A percentile compares a stretch with the other conserved stretches of the same genome.
Conservation (phyloP, 1,140 invertebrate species). For the Cotesia chilonis region DNA sequence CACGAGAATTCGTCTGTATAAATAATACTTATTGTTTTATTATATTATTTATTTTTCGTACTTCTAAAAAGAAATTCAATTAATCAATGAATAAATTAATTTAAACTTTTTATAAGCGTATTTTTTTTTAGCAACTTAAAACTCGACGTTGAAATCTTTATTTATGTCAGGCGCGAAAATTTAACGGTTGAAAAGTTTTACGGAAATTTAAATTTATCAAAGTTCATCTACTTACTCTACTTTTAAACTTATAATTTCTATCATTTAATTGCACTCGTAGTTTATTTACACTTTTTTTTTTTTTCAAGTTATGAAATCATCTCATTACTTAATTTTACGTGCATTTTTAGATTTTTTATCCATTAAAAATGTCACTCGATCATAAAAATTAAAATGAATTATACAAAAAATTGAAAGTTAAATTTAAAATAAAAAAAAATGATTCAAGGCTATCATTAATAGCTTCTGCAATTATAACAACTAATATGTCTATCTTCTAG, state of each 20-base stretch:
- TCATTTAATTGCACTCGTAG: neutral
- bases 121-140: neutral
- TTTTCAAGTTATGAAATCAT: neutral
- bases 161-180: conserved; percentile 27
- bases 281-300: conserved; percentile 1
- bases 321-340: too few relatives aligned
- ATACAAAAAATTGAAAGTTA: too few relatives aligned
- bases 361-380: too few relatives aligned
- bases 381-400: too few relatives aligned
- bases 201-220: conserved; percentile 43
- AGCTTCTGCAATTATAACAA: neutral
- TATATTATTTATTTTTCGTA: too few relatives aligned
- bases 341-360: neutral
- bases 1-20: neutral
- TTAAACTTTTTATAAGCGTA: conserved; percentile 6
- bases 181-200: conserved; percentile 30
- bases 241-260: conserved; percentile 12
- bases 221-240: conserved; percentile 1
- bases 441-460: too few relatives aligned
- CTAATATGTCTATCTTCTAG: neutral
- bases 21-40: neutral
- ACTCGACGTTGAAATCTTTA: conserved; percentile 39
- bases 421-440: too few relatives aligned
- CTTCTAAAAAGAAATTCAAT: conserved; percentile 32
- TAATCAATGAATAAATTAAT: conserved; percentile 49